Evolutionary conservation across 2,888 invertebrate genomes (phyloP), one percentile per base, ranked within the genome.

Genomic region (Clepsis dumicolana): DNA sequence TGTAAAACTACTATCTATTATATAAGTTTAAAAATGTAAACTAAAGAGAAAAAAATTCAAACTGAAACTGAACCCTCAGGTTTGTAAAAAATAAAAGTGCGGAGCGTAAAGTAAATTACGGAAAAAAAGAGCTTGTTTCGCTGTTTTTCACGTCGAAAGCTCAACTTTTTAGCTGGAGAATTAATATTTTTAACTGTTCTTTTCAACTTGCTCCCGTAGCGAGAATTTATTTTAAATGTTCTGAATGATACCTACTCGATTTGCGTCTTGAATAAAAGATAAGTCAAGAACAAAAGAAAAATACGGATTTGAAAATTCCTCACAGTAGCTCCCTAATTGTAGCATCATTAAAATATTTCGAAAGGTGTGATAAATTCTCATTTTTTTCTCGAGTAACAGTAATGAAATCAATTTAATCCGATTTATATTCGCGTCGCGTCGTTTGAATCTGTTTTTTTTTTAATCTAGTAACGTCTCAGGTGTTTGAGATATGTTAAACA

Each of bases 401-500:
- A 44, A 38, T 44, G 3, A n/a, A 59, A 60, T 60, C 14, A 60
- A 29, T 48, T 29, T 16, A 27, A 57, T 29, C 25, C 14, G 25
- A 29, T 60, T 60, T 48, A 59, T 16, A 16, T 60, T 29, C 7
- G 29, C 7, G 29, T 21, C 29, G 16, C 38, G 57, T 25, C 41
- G n/a, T 14, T 59, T 27, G 29, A 61, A 21, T 32, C 14, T 7
- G 38, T 57, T 57, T 57, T 60, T 61, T 57, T 57, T 24, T 61
- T 70, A 64, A 57, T 56, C 56, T 44, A 24, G 16, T 25, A 21
- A 64, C 44, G 18, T 32, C 44, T 44, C 70, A 70, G 70, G 69
- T 70, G 70, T 65, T 60, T 16, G 65, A 38, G 57, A 71, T 65
- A 69, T 69, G 64, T 35, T 56, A 68, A 71, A 24, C 38, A 71